These are phyloP conservation scores for Bufo gargarizans DNA, from an alignment of 2,113 vertebrate species.

Conservation along the genomic window DNA sequence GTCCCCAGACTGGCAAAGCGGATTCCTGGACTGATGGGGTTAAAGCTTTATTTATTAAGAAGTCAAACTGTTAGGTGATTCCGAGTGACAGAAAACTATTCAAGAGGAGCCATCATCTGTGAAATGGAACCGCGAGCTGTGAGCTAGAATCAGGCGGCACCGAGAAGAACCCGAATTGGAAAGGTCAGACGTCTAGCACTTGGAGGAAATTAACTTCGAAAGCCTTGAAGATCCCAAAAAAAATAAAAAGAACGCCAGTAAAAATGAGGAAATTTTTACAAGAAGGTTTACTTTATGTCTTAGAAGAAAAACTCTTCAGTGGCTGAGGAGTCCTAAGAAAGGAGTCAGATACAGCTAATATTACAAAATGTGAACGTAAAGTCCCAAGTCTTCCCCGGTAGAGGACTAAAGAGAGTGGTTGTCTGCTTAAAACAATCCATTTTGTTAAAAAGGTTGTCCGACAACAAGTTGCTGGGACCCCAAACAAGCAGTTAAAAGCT, in stretches of 20 bases:
- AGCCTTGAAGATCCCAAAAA: slow-evolving; percentile 14
- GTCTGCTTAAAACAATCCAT: no score
- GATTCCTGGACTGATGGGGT: slow-evolving; percentile 29
- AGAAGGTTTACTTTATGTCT: background rate
- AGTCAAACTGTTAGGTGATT: slow-evolving; percentile 54
- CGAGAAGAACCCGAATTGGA: slow-evolving; percentile 37
- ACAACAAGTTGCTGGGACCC: no score
- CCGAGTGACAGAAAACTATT: slow-evolving; percentile 54
- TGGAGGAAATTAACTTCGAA: slow-evolving; percentile 41
- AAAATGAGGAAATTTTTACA: slow-evolving; percentile 1
- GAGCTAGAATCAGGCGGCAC: slow-evolving; percentile 1
- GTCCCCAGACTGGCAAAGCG: background rate
- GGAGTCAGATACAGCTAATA: background rate
- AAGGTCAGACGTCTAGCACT: slow-evolving; percentile 55
- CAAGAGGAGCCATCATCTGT: slow-evolving; percentile 56
- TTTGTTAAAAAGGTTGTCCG: no score
- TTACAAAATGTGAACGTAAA: no score
- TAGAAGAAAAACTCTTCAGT: background rate
- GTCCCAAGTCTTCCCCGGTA: no score
- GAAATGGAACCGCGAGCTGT: slow-evolving; percentile 54
- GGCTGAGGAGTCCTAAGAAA: background rate
- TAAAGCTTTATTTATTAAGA: slow-evolving; percentile 58
- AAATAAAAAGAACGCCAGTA: slow-evolving; percentile 25
- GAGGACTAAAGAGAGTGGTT: no score
- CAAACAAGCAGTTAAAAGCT: background rate